These are phyloP conservation scores for Arenicola marina DNA, from an alignment of 2,888 invertebrate species.

Conservation along the genomic window DNA sequence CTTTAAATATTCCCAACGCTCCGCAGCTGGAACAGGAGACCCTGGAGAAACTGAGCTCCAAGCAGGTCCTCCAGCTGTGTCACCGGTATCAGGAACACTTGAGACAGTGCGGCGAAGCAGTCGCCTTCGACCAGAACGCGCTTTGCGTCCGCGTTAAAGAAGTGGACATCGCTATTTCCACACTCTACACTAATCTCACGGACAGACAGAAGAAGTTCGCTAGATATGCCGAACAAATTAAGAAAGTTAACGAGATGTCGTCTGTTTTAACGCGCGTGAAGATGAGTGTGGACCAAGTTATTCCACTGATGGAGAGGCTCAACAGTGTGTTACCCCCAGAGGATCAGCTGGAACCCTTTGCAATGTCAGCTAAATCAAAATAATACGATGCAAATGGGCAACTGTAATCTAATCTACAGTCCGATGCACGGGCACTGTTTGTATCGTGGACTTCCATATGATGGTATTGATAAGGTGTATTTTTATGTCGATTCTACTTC, in stretches of 20 bases:
- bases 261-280: conserved; percentile 25
- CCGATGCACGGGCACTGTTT: no score
- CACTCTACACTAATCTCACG: conserved; percentile 72
- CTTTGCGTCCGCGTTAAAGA: conserved; percentile 78
- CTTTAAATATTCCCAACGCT: conserved; percentile 74
- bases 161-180: conserved; percentile 76
- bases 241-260: conserved; percentile 80
- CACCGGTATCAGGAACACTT: conserved; percentile 81
- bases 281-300: conserved; percentile 78
- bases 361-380: no score
- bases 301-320: conserved; percentile 82
- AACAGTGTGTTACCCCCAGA: conserved; percentile 82
- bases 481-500: no score
- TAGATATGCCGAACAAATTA: conserved; percentile 82
- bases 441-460: no score
- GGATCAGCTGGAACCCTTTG: conserved; percentile 72
- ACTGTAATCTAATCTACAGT: no score
- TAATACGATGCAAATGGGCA: no score
- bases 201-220: conserved; percentile 85
- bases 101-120: conserved; percentile 78
- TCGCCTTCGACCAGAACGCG: conserved; percentile 78
- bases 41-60: conserved; percentile 72
- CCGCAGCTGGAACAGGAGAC: conserved; percentile 1
- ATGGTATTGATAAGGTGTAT: no score
- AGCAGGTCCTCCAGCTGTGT: conserved; percentile 76